phyloP scores from a whole-genome alignment of 2,888 invertebrate genomes.

The Nephrotoma flavescens region DNA sequence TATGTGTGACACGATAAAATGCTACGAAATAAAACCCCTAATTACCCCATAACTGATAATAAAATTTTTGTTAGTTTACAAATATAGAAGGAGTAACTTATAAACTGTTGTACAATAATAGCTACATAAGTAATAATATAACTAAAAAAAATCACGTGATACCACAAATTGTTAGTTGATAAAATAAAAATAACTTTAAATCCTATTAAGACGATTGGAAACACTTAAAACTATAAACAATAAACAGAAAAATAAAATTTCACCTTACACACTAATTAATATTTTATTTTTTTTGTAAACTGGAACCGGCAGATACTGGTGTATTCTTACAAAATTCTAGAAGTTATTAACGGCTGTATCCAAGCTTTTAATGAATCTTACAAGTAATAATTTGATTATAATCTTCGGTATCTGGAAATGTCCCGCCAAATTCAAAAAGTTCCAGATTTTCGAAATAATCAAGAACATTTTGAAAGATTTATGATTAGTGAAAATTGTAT shows the following conservation, averaged over 20 bases:
- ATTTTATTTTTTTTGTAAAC: not conserved
- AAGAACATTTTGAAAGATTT: no score
- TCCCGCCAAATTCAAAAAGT: no score
- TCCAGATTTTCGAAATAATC: no score
- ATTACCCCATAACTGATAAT: not conserved
- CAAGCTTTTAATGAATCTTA: no score
- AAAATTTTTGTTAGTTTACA: no score
- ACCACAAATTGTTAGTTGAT: not conserved
- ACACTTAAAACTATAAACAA: not conserved
- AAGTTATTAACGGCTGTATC: not conserved
- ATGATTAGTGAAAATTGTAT: no score
- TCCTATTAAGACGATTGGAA: not conserved
- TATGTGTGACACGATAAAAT: not conserved
- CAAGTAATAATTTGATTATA: no score
- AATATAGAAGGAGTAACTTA: not conserved
- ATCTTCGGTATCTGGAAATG: no score
- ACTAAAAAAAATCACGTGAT: not conserved
- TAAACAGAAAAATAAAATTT: not conserved
- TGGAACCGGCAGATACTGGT: not conserved
- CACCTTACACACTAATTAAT: not conserved
- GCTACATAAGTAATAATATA: not conserved
- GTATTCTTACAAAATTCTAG: not conserved
- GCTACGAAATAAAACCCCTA: not conserved
- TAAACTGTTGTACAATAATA: not conserved
- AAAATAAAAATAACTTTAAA: not conserved